A percentile compares a stretch with the other conserved stretches of the same genome.
phyloP scores from a whole-genome alignment of 2,797 vertebrate genomes.

The Erethizon dorsatum region DNA sequence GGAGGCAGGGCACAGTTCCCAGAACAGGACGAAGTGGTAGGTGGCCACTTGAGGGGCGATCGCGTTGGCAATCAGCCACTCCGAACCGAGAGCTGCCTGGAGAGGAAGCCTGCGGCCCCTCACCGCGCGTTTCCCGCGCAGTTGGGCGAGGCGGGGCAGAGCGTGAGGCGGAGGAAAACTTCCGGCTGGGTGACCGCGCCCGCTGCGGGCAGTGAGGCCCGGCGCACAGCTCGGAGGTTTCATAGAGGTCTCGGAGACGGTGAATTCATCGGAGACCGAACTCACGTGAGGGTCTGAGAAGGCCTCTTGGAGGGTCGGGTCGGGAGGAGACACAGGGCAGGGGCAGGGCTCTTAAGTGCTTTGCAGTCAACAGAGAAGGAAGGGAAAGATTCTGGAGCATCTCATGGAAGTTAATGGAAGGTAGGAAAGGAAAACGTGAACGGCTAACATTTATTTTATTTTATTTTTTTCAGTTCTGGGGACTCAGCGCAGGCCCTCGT shows the following conservation, averaged over 20 bases:
- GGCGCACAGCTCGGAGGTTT: not conserved
- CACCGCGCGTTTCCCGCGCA: not conserved
- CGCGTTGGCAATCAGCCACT: not conserved
- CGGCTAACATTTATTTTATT: not conserved
- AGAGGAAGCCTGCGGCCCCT: not conserved
- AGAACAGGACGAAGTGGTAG: constrained; percentile 35
- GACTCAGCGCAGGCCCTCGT: not conserved
- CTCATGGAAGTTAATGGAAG: not conserved
- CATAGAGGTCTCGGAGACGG: not conserved
- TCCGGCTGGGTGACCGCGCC: not conserved
- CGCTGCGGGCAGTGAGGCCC: not conserved
- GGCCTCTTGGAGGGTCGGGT: not conserved
- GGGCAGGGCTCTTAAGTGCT: not conserved
- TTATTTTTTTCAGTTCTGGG: not conserved
- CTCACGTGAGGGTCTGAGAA: not conserved
- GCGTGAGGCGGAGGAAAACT: not conserved
- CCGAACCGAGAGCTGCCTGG: not conserved
- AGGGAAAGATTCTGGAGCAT: not conserved
- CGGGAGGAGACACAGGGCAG: not conserved
- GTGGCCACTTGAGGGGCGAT: not conserved
- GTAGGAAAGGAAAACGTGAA: not conserved
- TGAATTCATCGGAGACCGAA: not conserved
- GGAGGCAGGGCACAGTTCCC: not conserved
- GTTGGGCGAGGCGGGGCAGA: not conserved
- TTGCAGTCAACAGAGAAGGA: not conserved